Base-by-base conservation (phyloP, 35 echinoderm and acorn worm genomes). In the Apostichopus parvimensis region DNA sequence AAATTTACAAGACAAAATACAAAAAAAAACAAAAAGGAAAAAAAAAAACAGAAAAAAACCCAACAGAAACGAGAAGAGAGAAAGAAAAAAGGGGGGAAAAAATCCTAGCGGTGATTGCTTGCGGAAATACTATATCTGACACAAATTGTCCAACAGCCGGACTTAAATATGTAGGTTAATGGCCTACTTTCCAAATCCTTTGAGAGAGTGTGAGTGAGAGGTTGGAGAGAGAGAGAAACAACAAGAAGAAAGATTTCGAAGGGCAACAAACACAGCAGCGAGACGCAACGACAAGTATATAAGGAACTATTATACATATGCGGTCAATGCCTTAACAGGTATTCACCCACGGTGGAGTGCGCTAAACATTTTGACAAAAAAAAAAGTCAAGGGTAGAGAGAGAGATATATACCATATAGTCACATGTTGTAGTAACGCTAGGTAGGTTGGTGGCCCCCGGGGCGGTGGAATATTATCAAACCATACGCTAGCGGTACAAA, bases 161-260 rank as follows among this genome's bases (percentile, higher is more conserved):
- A 84, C 81, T 84, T 84, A 84, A 84, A 84, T 84, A 84, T 84
- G 55, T 84, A 84, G 81, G 81, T 84, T 84, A 84, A 84, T 84
- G 54, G 81, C 81, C 81, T 84, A 84, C 81, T 84, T 84, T 84
- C 81, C 55, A 58, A 84, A 58, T 59, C 81, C 57, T 58, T 60
- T 56, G 55, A 59, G 55, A 84, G 58, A 58, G 17, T 56, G 55
- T 23, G 55, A 84, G 58, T 21, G 17, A 45, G 34, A 45, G 34
- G 34, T 45, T 2, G n/a, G n/a, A n/a, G 34, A 45, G 34, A 45
- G 34, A 45, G 34, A 45, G 34, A 45, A 45, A 45, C 34, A 45
- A 45, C 34, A 45, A 45, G 34, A 59, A 84, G 58, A 52, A 58
- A 58, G 6, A 7, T 18, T 20, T 75, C 81, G 81, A 84, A 60